Evolutionary conservation across 2,113 vertebrate species (phyloP), one percentile per base, ranked within the genome.

Genomic region (Meleagris gallopavo): DNA sequence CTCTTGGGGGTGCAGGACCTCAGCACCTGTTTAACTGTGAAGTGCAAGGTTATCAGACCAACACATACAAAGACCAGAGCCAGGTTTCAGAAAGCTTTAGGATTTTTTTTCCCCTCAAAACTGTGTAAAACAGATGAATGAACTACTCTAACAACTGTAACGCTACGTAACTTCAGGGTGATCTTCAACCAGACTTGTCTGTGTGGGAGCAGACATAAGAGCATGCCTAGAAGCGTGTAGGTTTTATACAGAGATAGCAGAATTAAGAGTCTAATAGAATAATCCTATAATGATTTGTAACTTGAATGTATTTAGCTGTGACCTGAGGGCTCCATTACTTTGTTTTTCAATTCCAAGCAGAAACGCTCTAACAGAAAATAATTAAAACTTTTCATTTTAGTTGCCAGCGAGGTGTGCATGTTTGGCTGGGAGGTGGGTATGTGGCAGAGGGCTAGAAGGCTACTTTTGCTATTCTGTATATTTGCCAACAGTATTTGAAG

Each of bases 371-470:
- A 67, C 83, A 29, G 40, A 50, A 24, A 24, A 50, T 50, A 48
- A 22, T 48, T 48, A 80, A 16, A 64, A 91, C 34, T 29, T 6
- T 91, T 81, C 25, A 9, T 74, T 91, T 77, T 24, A 43, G 27
- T 67, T 6, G 5, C 0, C 1, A 22, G n/a, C 72, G 75, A 89
- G 61, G 21, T 74, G 43, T 69, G 14, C 84, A 24, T 46, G 70
- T 83, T 85, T 95, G 77, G 50, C 80, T 87, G 54, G 38, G 48
- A 81, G 48, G 13, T 27, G 52, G 14, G 4, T 60, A 29, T 91
- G 89, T 92, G 94, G 86, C 90, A 52, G 60, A 82, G 89, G 90
- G 81, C 82, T 94, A 12, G 86, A 92, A 43, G 69, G 75, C 67
- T 84, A 18, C 89, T 90, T 67, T 83, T 86, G 72, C 89, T 81